Percentiles rank a stretch among this genome's conserved stretches.
Conservation (phyloP, 2,888 invertebrate species). For the Amblyjoppa fuscipennis region DNA sequence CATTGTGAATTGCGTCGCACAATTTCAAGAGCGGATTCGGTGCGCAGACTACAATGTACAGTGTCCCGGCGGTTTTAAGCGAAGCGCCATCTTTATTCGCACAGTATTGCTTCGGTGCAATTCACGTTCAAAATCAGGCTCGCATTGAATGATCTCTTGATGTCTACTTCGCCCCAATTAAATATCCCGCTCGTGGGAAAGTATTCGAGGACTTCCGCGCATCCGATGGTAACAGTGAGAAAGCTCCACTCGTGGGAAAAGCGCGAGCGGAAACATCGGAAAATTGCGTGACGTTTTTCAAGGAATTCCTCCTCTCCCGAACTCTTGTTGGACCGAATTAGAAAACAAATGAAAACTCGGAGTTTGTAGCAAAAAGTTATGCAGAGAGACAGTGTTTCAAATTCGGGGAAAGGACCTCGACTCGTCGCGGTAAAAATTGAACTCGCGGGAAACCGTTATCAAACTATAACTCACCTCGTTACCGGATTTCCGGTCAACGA, state of each 20-base stretch:
- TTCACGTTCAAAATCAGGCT: slow-evolving; percentile 27
- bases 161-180: slow-evolving; percentile 58
- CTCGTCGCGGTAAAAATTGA: neutral
- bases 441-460: neutral
- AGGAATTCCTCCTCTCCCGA: slow-evolving; percentile 27
- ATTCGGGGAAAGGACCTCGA: neutral
- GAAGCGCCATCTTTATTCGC: slow-evolving; percentile 14
- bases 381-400: neutral
- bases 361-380: neutral
- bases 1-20: neutral
- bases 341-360: slow-evolving; percentile 34
- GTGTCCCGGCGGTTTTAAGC: slow-evolving; percentile 5
- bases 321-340: neutral
- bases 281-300: slow-evolving; percentile 60
- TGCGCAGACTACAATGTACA: slow-evolving; percentile 19
- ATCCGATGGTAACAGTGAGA: slow-evolving; percentile 15
- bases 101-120: slow-evolving; percentile 31
- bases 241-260: slow-evolving; percentile 28
- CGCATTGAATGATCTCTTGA: slow-evolving; percentile 53
- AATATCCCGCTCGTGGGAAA: neutral
- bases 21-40: neutral
- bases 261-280: slow-evolving; percentile 46
- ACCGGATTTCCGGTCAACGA: neutral
- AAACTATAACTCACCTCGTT: neutral
- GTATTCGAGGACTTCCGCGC: neutral